Conservation (phyloP, 1,140 invertebrate species). For the Hesperophylax magnus region DNA sequence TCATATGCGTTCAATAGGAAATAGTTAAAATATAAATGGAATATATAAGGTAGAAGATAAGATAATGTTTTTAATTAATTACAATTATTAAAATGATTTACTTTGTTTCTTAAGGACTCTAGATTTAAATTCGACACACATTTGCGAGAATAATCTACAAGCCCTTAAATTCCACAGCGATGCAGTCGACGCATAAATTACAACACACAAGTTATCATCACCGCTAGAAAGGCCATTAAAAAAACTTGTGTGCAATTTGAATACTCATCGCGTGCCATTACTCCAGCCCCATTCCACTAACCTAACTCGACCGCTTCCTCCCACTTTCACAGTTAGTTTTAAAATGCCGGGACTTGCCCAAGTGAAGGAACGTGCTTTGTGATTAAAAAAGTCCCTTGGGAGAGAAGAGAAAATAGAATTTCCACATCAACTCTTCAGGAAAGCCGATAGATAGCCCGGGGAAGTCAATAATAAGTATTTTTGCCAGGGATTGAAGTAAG, state of each 20-base stretch:
- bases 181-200: too few species aligned
- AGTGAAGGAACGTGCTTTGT: slow-evolving; percentile 27
- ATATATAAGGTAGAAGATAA: too few species aligned
- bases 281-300: too few species aligned
- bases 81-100: too few species aligned
- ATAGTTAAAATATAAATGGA: too few species aligned
- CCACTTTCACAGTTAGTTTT: not conserved
- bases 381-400: slow-evolving; percentile 38
- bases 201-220: not conserved
- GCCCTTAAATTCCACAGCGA: too few species aligned
- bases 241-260: not conserved
- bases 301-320: not conserved
- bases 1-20: too few species aligned
- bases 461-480: slow-evolving; percentile 16
- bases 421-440: slow-evolving; percentile 8
- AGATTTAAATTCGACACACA: too few species aligned
- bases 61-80: too few species aligned
- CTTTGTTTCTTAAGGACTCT: too few species aligned
- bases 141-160: too few species aligned
- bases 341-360: slow-evolving; percentile 6
- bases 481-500: not conserved
- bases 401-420: slow-evolving; percentile 21
- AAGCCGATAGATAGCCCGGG: not conserved
- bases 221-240: not conserved
- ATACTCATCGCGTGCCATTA: not conserved